A percentile compares a stretch with the other conserved stretches of the same genome.
Evolutionary conservation across 2,888 invertebrate species (phyloP).

Genomic region (Pollenia angustigena): DNA sequence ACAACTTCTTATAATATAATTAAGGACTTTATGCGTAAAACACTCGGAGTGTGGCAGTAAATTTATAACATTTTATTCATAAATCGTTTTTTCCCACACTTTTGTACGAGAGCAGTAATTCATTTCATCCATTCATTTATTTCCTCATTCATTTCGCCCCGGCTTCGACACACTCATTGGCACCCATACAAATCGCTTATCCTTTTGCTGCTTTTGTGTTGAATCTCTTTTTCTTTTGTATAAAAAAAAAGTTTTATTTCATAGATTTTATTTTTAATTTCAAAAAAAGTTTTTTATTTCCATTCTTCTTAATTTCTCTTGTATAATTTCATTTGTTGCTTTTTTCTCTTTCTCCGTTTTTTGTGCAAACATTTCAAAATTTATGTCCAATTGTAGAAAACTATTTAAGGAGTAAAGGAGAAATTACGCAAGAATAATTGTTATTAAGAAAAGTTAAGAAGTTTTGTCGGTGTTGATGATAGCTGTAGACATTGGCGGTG

Average conservation of each 20-base stretch:
- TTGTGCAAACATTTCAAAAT: conserved; percentile 62
- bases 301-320: conserved; percentile 23
- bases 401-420: conserved; percentile 43
- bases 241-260: conserved; percentile 35
- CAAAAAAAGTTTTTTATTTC: conserved; percentile 42
- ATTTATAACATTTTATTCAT: conserved; percentile 55
- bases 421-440: conserved; percentile 64
- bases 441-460: conserved; percentile 67
- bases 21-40: conserved; percentile 52
- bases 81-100: neutral
- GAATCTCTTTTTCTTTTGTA: neutral
- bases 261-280: conserved; percentile 42
- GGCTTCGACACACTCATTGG: conserved; percentile 2
- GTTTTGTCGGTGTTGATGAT: conserved; percentile 52
- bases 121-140: neutral
- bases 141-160: neutral
- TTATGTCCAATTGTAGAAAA: conserved; percentile 71
- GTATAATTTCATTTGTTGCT: conserved; percentile 57
- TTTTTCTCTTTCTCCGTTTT: neutral
- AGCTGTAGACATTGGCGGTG: conserved; percentile 18
- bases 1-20: conserved; percentile 59
- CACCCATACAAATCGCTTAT: conserved; percentile 8
- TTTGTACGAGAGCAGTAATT: neutral
- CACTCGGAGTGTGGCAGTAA: conserved; percentile 20
- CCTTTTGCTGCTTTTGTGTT: neutral